Evolutionary conservation across 2,797 vertebrate genomes (phyloP).

Genomic region (Carapus acus): DNA sequence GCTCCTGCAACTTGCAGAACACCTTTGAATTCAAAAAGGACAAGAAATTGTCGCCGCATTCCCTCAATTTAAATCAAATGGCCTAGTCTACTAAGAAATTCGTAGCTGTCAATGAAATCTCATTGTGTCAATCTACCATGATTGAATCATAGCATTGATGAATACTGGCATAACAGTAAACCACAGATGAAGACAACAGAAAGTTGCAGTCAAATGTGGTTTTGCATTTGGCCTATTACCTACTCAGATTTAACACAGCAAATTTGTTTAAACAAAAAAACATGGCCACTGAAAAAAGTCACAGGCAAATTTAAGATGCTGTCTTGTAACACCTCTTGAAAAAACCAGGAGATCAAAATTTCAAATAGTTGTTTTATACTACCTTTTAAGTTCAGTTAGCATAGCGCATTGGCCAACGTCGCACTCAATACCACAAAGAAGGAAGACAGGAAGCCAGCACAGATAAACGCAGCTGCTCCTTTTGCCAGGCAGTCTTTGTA

Average conservation of each 20-base stretch:
- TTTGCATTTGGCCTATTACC: not conserved
- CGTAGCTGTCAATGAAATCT: no score
- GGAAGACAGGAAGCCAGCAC: conserved; percentile 38
- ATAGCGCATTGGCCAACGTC: conserved; percentile 27
- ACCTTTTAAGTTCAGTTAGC: not conserved
- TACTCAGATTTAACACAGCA: not conserved
- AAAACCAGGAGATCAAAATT: not conserved
- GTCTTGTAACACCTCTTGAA: not conserved
- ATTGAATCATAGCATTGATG: no score
- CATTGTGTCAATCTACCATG: no score
- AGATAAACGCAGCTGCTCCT: conserved; percentile 41
- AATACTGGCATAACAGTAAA: conserved; percentile 19
- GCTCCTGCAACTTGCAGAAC: no score
- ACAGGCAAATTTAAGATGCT: not conserved
- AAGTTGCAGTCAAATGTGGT: conserved; percentile 29
- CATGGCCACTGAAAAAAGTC: no score
- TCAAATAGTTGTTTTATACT: not conserved
- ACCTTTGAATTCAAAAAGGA: no score
- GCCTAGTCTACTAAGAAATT: no score
- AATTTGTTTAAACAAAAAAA: conserved; percentile 11
- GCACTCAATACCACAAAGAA: conserved; percentile 49
- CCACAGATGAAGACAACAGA: conserved; percentile 5
- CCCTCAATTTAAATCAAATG: no score
- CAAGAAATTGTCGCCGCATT: no score
- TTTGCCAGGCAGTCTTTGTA: conserved; percentile 74